phyloP scores from a whole-genome alignment of 2,113 vertebrate genomes.

The Protobothrops mucrosquamatus region DNA sequence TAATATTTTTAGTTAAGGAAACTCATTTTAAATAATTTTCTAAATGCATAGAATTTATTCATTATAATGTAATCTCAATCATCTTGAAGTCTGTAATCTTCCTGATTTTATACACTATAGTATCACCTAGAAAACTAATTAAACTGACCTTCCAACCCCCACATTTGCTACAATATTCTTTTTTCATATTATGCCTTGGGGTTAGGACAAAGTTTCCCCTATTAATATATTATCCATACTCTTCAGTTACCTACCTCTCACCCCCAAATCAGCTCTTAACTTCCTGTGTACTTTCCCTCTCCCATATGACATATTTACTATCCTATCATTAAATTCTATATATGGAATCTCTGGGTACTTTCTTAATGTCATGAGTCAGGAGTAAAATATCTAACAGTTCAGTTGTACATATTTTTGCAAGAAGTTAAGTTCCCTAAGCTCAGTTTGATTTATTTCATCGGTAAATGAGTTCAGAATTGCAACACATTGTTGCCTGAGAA shows the following conservation, averaged over 20 bases:
- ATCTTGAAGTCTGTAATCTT: conserved; percentile 81
- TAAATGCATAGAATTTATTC: conserved; percentile 81
- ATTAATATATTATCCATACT: conserved; percentile 37
- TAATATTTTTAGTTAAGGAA: conserved; percentile 77
- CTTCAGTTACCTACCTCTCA: background rate
- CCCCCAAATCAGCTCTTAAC: background rate
- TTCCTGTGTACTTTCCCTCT: conserved; percentile 21
- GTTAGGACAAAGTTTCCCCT: conserved; percentile 37
- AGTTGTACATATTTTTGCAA: too few species aligned
- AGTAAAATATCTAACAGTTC: conserved; percentile 2
- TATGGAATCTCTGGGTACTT: conserved; percentile 46
- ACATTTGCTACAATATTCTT: conserved; percentile 52
- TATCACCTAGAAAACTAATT: conserved; percentile 74
- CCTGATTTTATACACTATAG: conserved; percentile 67
- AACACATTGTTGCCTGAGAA: too few species aligned
- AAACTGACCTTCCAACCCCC: conserved; percentile 76
- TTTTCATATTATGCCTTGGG: conserved; percentile 53
- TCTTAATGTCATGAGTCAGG: conserved; percentile 35
- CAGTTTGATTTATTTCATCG: too few species aligned
- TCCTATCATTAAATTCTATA: conserved; percentile 40
- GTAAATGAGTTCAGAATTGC: too few species aligned
- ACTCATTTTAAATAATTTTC: conserved; percentile 76
- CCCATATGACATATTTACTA: rapidly evolving
- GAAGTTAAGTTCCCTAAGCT: too few species aligned
- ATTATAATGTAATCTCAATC: conserved; percentile 81